These are phyloP conservation scores for Eubucco bourcierii DNA, from an alignment of 2,113 vertebrate genomes.

Conservation along the genomic window DNA sequence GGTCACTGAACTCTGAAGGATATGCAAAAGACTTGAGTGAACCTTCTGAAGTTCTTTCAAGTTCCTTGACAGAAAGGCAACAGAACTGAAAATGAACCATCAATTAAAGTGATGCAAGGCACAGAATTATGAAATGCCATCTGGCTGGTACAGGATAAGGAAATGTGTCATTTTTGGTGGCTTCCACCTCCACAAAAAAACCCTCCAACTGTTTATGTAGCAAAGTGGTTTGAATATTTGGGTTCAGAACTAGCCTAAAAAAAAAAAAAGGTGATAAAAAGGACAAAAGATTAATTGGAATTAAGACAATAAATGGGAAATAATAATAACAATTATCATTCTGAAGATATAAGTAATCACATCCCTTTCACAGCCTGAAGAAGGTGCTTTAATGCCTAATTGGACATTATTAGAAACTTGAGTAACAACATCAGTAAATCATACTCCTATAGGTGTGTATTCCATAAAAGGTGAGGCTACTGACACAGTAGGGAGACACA, in stretches of 20 bases:
- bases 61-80: neutral
- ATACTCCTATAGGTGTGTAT: neutral
- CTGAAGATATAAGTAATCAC: neutral
- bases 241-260: neutral
- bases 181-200: conserved; percentile 6
- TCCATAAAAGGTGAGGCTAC: neutral
- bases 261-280: neutral
- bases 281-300: neutral
- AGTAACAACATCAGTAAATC: neutral
- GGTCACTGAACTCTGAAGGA: neutral
- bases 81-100: conserved; percentile 23
- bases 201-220: neutral
- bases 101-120: neutral
- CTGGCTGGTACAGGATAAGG: neutral
- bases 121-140: neutral
- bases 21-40: neutral
- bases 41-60: neutral
- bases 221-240: neutral
- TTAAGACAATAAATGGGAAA: neutral
- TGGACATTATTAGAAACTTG: neutral
- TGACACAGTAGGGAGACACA: neutral
- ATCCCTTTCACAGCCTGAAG: neutral
- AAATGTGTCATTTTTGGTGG: neutral
- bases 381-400: neutral
- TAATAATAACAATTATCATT: neutral